phyloP scores from a whole-genome alignment of 2,888 invertebrate species.

The Leptopilina drosophilae region DNA sequence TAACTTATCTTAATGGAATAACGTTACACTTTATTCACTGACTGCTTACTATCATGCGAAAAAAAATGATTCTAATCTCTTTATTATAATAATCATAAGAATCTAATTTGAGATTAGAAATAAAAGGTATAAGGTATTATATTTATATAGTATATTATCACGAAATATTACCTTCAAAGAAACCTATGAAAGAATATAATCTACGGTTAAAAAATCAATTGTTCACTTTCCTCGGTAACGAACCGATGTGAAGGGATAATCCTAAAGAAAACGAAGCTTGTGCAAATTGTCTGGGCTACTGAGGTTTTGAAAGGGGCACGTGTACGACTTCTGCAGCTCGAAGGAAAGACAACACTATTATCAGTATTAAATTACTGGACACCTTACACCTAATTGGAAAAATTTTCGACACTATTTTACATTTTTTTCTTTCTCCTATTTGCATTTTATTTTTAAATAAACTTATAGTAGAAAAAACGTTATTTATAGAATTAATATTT shows the following conservation, averaged over 20 bases:
- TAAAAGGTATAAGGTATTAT: not conserved
- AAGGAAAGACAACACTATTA: slow-evolving; percentile 40
- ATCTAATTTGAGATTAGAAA: not conserved
- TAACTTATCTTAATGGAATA: not conserved
- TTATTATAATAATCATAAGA: not conserved
- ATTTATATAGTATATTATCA: not conserved
- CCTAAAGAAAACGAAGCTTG: slow-evolving; percentile 32
- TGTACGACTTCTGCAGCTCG: slow-evolving; percentile 32
- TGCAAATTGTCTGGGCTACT: slow-evolving; percentile 40
- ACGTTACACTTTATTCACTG: not conserved
- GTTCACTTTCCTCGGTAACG: slow-evolving; percentile 29
- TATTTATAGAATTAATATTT: too few relatives aligned
- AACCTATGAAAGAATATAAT: slow-evolving; percentile 7
- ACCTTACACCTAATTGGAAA: slow-evolving; percentile 38
- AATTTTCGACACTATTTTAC: slow-evolving; percentile 11
- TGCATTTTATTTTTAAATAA: not conserved
- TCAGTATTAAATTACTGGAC: slow-evolving; percentile 30
- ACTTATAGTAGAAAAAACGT: too few relatives aligned
- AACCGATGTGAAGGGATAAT: slow-evolving; percentile 37
- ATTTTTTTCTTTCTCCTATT: not conserved
- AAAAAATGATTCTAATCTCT: not conserved
- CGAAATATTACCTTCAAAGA: not conserved
- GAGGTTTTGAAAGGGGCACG: slow-evolving; percentile 33
- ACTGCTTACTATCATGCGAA: too few relatives aligned
- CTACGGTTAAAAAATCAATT: slow-evolving; percentile 30